Base-by-base conservation (phyloP, 2,797 vertebrate genomes). In the Myotis pilosus region DNA sequence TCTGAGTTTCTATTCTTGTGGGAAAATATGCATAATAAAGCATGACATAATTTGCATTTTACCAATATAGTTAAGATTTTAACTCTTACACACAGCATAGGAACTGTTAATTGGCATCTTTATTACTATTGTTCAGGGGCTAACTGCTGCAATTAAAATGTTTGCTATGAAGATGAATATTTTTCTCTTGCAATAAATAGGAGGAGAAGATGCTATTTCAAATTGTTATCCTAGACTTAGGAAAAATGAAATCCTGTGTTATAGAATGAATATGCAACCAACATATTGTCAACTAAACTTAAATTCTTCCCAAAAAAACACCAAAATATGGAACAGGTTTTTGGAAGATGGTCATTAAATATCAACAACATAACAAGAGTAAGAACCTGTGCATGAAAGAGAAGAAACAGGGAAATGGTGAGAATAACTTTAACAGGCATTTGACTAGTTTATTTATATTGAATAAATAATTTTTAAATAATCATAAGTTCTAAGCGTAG, bases 381-480 rank as follows among this genome's bases (percentile, higher is more conserved):
- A 92, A 93, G 4, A 28, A 85, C 5, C 71, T 96, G 3, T 20
- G 22, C 80, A 68, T 81, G 23, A 94, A 66, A 85, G 5, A 94
- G 38, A 87, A 60, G 17, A 88, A 92, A 49, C 75, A 33, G 23
- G 62, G 8, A 94, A 95, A 90, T 5, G 0, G 0, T 6, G 8
- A 92, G 15, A 96, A 94, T 78, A 94, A 95, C 90, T 91, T 80
- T 69, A 93, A 96, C 1, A 15, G 44, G 1, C 7, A 96, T 86
- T 78, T 95, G 94, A 95, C 94, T 96, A 64, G 3, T 92, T 92
- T 96, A 92, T 19, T 93, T 97, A 91, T 72, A 55, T 28, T 96
- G 17, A 96, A 80, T 53, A 96, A 96, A 41, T 30, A 0, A 66
- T 83, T 97, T 97, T 71, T 82, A 97, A 96, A 94, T 84, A 94